Percentiles rank a stretch among this genome's conserved stretches.
Evolutionary conservation across 2,113 vertebrate genomes (phyloP).

Genomic region (Motacilla alba): DNA sequence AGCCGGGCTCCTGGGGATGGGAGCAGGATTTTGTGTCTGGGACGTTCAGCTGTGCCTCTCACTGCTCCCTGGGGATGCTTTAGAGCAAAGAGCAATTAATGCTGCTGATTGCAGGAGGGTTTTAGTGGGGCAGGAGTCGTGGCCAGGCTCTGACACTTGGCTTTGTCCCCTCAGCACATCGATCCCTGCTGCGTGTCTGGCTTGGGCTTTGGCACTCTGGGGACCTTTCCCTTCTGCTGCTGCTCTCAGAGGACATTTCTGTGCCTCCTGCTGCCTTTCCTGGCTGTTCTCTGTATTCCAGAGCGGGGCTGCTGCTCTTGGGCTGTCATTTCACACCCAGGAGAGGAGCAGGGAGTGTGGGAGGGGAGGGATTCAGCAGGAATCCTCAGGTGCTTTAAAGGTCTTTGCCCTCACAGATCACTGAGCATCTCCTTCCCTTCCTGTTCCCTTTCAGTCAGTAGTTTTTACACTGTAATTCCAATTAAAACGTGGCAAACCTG

Average conservation of each 20-base stretch:
- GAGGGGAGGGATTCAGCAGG: neutral
- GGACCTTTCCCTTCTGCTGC: neutral
- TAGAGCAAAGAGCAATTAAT: conserved; percentile 33
- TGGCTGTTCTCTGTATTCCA: neutral
- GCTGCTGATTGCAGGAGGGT: neutral
- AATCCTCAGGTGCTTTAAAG: neutral
- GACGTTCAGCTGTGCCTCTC: neutral
- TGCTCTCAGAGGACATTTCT: neutral
- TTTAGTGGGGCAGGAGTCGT: neutral
- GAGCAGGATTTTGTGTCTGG: neutral
- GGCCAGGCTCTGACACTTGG: neutral
- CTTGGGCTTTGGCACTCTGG: neutral
- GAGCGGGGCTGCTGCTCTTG: neutral
- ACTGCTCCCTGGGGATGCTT: neutral
- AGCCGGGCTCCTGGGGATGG: neutral
- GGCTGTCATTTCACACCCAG: neutral
- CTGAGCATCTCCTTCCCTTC: neutral
- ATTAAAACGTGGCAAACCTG: neutral
- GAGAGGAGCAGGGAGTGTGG: neutral
- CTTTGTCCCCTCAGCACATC: neutral
- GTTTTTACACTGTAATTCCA: fast-evolving
- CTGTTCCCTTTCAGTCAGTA: neutral
- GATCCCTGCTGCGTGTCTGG: neutral
- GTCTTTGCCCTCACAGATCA: neutral
- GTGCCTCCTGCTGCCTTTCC: neutral